Percentiles rank a stretch among this genome's conserved stretches.
Conservation (phyloP, 2,888 invertebrate genomes). For the Lymantria dispar region DNA sequence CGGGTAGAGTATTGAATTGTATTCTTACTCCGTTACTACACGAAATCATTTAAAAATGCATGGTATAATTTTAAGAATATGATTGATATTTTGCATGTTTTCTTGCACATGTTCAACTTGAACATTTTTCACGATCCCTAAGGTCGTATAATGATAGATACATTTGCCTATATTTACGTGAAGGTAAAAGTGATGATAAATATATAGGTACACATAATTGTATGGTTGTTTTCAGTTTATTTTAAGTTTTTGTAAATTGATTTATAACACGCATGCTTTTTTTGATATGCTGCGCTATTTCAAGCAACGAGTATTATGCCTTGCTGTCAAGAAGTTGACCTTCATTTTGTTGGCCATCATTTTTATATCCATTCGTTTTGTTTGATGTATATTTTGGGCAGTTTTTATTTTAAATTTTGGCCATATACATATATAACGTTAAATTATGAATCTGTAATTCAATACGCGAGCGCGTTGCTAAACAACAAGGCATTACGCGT, state of each 20-base stretch:
- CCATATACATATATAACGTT: conserved; percentile 69
- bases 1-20: too few relatives aligned
- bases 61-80: too few relatives aligned
- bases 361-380: conserved; percentile 84
- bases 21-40: too few relatives aligned
- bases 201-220: conserved; percentile 4
- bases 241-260: conserved; percentile 48
- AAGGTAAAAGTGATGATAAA: conserved; percentile 19
- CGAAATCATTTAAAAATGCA: too few relatives aligned
- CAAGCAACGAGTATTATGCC: conserved; percentile 78
- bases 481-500: conserved; percentile 74
- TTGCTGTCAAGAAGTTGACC: conserved; percentile 96
- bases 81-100: too few relatives aligned
- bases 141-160: too few relatives aligned
- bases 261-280: conserved; percentile 75
- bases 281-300: conserved; percentile 77
- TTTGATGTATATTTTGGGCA: conserved; percentile 80
- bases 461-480: conserved; percentile 72
- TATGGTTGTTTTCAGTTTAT: conserved; percentile 13
- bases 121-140: too few relatives aligned
- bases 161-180: conserved; percentile 5
- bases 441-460: conserved; percentile 64
- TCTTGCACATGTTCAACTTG: too few relatives aligned
- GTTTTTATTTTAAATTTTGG: conserved; percentile 69
- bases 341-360: conserved; percentile 95